A percentile compares a stretch with the other conserved stretches of the same genome.
phyloP scores from a whole-genome alignment of 2,797 vertebrate species.

The Sorex maritimensis region DNA sequence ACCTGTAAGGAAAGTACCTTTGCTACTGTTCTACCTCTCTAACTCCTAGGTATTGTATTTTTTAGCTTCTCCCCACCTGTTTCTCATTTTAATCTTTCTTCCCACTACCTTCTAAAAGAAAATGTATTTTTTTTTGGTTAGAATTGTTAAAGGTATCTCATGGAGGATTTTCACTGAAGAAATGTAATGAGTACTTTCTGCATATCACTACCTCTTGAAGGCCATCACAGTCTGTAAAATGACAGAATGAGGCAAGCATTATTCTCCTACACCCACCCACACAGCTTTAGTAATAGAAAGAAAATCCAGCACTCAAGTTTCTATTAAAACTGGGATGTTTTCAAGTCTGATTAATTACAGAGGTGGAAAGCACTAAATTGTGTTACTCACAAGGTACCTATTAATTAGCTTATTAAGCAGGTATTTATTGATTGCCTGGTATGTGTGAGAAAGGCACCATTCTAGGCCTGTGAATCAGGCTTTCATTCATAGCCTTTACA shows the following conservation, averaged over 20 bases:
- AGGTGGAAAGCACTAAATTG: neutral
- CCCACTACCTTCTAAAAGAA: neutral
- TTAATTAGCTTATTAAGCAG: constrained; percentile 32
- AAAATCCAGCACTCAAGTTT: neutral
- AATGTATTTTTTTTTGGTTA: neutral
- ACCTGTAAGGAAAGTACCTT: no score
- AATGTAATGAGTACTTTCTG: neutral
- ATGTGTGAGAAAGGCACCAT: neutral
- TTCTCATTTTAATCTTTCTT: neutral
- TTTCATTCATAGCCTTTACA: neutral
- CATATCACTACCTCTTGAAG: neutral
- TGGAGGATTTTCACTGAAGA: neutral
- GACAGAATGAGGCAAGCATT: neutral
- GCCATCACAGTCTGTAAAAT: neutral
- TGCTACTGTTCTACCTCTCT: no score
- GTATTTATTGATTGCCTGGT: neutral
- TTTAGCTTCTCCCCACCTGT: neutral
- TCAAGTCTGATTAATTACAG: constrained; percentile 35
- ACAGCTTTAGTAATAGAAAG: neutral
- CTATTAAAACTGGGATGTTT: neutral
- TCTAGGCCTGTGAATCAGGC: neutral
- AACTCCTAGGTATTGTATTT: no score
- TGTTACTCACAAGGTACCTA: neutral
- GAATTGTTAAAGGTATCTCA: neutral
- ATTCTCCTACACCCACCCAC: neutral